Evolutionary conservation across 35 echinoderm and acorn worm genomes (phyloP).

Genomic region (Holothuria glaberrima): DNA sequence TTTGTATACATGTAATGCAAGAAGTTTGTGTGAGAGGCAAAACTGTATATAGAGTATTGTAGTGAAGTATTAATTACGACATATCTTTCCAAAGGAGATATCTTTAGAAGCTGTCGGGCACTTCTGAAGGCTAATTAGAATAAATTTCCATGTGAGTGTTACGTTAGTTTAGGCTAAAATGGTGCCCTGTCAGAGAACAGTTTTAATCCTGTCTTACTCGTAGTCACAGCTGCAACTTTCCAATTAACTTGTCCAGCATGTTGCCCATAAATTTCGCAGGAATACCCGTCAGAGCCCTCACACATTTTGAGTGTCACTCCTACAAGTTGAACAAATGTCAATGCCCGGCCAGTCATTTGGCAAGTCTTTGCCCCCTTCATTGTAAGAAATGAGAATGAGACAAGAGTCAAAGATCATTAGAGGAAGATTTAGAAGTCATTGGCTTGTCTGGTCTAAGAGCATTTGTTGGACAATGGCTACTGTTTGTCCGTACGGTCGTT

Average conservation of each 20-base stretch:
- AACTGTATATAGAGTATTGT: too few species aligned
- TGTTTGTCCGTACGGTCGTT: slow-evolving; percentile 59
- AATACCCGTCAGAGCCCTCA: slow-evolving; percentile 21
- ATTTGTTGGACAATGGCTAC: slow-evolving; percentile 52
- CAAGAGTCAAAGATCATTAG: slow-evolving; percentile 51
- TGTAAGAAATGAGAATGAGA: background rate
- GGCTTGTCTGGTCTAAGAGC: background rate
- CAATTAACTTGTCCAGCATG: slow-evolving; percentile 34
- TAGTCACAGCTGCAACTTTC: slow-evolving; percentile 32
- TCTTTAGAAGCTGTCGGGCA: too few species aligned
- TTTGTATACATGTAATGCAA: too few species aligned
- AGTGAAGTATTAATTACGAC: too few species aligned
- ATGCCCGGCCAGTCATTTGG: slow-evolving; percentile 58
- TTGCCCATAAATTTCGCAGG: slow-evolving; percentile 17
- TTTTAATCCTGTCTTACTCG: too few species aligned
- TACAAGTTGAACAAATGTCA: slow-evolving; percentile 20
- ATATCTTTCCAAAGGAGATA: too few species aligned
- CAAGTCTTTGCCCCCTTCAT: slow-evolving; percentile 11
- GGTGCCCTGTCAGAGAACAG: too few species aligned
- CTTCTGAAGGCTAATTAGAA: too few species aligned
- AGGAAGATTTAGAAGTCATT: slow-evolving; percentile 53
- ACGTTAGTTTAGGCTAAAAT: too few species aligned
- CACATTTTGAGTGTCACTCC: slow-evolving; percentile 31
- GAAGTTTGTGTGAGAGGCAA: too few species aligned
- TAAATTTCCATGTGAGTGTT: too few species aligned